Percentiles rank a stretch among this genome's conserved stretches.
phyloP scores from a whole-genome alignment of 2,113 vertebrate species.

The Lasiurus cinereus region DNA sequence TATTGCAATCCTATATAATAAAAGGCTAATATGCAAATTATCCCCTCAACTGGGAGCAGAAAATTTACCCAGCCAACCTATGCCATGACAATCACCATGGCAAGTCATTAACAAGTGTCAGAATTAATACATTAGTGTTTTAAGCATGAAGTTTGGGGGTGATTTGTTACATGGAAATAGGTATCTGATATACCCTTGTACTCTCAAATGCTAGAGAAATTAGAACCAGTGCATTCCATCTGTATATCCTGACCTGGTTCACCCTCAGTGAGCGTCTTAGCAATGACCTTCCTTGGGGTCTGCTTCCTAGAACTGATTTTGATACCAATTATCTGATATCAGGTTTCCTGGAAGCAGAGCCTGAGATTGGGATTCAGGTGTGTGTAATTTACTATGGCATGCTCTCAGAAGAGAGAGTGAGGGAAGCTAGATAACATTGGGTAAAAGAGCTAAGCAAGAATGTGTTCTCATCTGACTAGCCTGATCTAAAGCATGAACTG shows the following conservation, averaged over 20 bases:
- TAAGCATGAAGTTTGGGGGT: not conserved
- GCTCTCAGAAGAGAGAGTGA: not conserved
- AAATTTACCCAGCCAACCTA: not conserved
- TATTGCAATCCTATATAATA: not conserved
- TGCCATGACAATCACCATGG: not conserved
- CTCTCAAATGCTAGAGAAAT: not conserved
- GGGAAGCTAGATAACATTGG: not conserved
- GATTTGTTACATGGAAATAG: not conserved
- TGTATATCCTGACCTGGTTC: not conserved
- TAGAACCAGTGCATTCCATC: not conserved
- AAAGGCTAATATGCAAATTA: no score
- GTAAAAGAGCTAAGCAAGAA: not conserved
- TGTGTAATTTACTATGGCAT: not conserved
- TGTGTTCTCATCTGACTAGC: not conserved
- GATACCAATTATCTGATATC: not conserved
- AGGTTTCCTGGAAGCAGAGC: not conserved
- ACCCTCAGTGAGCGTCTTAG: not conserved
- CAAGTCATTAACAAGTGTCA: not conserved
- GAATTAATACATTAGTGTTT: not conserved
- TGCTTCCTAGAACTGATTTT: not conserved
- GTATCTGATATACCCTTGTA: not conserved
- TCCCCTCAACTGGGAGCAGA: not conserved
- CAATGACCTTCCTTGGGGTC: not conserved
- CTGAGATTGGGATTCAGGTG: not conserved
- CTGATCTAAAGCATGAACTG: not conserved